Evolutionary conservation across 2,797 vertebrate genomes (phyloP).

Genomic region (Propithecus deckenii): DNA sequence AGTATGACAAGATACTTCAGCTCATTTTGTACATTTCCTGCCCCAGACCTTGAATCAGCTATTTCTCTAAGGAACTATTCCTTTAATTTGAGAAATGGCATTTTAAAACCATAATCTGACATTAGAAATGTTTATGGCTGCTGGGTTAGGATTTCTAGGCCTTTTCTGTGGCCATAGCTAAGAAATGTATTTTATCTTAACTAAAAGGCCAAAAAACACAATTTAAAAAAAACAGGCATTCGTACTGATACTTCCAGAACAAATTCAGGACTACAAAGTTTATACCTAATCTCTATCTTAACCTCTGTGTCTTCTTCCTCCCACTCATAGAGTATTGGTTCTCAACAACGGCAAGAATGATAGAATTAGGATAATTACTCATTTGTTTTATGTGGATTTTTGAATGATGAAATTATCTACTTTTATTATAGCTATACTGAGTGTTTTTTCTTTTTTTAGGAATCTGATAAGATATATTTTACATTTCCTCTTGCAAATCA

Average conservation of each 20-base stretch:
- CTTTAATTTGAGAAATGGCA: neutral
- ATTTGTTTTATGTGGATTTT: conserved; percentile 28
- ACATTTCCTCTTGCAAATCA: conserved; percentile 92
- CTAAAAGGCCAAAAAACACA: neutral
- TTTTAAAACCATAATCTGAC: neutral
- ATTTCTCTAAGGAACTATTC: neutral
- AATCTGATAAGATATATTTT: conserved; percentile 92
- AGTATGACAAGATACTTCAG: neutral
- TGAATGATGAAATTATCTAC: conserved; percentile 11
- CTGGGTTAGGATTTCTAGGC: neutral
- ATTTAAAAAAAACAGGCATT: neutral
- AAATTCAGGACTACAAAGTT: neutral
- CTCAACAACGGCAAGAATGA: neutral
- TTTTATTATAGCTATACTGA: conserved; percentile 1
- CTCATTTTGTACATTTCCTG: neutral
- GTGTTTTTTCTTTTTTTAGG: conserved; percentile 83
- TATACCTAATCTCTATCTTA: neutral
- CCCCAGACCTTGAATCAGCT: neutral
- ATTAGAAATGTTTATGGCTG: neutral
- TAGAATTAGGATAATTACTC: neutral
- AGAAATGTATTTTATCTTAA: neutral
- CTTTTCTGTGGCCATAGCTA: conserved; percentile 5
- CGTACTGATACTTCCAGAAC: neutral
- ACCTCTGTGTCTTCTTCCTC: neutral
- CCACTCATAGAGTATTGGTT: neutral